Evolutionary conservation across 1,140 invertebrate species (phyloP).

Genomic region (Tetragnatha versicolor): DNA sequence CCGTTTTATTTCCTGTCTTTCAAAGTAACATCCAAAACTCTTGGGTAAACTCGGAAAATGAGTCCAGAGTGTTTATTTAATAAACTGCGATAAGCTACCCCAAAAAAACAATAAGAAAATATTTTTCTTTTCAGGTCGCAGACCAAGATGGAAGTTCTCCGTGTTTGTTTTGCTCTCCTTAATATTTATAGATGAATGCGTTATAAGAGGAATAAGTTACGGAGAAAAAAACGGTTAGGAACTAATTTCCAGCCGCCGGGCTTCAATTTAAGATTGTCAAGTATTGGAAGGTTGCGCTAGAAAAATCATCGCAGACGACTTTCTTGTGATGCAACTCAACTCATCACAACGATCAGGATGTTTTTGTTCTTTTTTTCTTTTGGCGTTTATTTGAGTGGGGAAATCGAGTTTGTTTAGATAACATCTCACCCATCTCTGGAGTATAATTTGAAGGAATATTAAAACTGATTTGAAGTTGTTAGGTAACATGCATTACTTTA

Average conservation of each 20-base stretch:
- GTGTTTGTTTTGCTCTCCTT: constrained; percentile 39
- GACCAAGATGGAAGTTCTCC: constrained; percentile 15
- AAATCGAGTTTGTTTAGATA: too few species aligned
- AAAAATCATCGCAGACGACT: constrained; percentile 14
- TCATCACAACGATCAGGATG: background rate
- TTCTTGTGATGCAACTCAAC: constrained; percentile 1
- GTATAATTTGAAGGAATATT: too few species aligned
- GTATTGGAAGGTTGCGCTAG: background rate
- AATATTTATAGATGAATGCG: constrained; percentile 30
- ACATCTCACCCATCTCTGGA: too few species aligned
- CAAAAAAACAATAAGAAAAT: constrained; percentile 40
- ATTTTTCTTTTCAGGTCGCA: constrained; percentile 14
- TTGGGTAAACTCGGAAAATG: constrained; percentile 29
- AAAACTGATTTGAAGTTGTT: too few species aligned
- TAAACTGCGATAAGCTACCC: constrained; percentile 38
- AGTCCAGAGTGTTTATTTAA: constrained; percentile 37
- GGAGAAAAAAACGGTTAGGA: constrained; percentile 2
- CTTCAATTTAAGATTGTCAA: constrained; percentile 8
- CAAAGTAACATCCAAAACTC: constrained; percentile 31
- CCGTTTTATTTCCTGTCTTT: constrained; percentile 33
- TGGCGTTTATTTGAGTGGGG: too few species aligned
- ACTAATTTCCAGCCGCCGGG: constrained; percentile 27
- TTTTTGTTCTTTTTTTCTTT: background rate
- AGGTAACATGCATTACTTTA: too few species aligned
- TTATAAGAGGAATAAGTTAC: background rate